Evolutionary conservation across 2,888 invertebrate species (phyloP).

Genomic region (Drosophila limbata): DNA sequence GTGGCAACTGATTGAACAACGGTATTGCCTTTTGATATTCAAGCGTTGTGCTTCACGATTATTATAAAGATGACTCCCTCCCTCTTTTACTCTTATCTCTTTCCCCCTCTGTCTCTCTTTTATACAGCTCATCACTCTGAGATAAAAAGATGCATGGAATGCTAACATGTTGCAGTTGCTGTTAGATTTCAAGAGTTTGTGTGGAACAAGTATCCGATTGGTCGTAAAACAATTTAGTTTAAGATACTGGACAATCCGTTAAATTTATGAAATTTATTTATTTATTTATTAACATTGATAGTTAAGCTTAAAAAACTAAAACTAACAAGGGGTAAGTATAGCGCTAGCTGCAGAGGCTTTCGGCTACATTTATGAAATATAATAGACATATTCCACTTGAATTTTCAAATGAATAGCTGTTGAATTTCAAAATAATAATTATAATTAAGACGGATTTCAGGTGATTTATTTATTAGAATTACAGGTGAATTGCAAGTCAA

Average conservation of each 20-base stretch:
- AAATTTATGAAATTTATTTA: no score
- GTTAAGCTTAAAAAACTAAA: no score
- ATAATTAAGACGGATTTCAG: no score
- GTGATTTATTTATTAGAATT: no score
- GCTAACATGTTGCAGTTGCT: constrained; percentile 32
- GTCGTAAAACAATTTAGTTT: constrained; percentile 11
- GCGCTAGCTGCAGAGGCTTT: no score
- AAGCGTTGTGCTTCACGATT: constrained; percentile 48
- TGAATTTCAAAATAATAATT: background rate
- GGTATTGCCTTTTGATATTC: constrained; percentile 67
- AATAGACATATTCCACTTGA: background rate
- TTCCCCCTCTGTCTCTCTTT: background rate
- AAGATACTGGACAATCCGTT: background rate
- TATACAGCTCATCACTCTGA: background rate
- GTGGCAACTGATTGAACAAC: constrained; percentile 50
- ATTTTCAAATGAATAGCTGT: background rate
- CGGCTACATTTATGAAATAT: no score
- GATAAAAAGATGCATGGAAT: constrained; percentile 18
- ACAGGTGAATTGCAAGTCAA: background rate
- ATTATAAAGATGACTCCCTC: constrained; percentile 36
- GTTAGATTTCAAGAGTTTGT: constrained; percentile 23
- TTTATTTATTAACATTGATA: no score
- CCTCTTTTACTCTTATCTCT: background rate
- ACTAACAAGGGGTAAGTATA: no score
- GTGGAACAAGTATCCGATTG: constrained; percentile 48